A percentile compares a stretch with the other conserved stretches of the same genome.
Evolutionary conservation across 2,888 invertebrate species (phyloP).

Genomic region (Drosophila sordidula): DNA sequence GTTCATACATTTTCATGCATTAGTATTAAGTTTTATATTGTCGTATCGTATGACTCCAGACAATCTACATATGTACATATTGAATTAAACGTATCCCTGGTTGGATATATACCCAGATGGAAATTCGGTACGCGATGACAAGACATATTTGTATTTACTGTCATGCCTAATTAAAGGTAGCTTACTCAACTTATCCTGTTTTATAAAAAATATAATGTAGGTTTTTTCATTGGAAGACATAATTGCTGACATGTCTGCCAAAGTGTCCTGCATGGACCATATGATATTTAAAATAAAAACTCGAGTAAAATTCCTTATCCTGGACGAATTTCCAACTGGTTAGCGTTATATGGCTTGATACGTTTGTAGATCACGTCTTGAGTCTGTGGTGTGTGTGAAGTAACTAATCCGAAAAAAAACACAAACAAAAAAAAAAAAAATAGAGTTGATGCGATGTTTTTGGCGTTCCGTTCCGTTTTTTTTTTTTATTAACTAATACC

Average conservation of each 20-base stretch:
- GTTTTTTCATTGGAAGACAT: no score
- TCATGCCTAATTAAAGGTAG: no score
- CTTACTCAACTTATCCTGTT: no score
- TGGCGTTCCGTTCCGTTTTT: constrained; percentile 51
- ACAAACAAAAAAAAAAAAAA: constrained; percentile 4
- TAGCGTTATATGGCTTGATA: constrained; percentile 47
- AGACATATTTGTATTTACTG: no score
- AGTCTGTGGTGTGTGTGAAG: constrained; percentile 49
- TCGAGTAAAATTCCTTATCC: background rate
- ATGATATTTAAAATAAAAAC: no score
- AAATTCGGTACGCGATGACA: background rate
- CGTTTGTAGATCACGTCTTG: constrained; percentile 46
- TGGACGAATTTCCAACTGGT: constrained; percentile 12
- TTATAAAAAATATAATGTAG: no score
- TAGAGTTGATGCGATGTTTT: constrained; percentile 42
- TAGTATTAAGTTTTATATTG: constrained; percentile 70
- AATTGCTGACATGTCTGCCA: background rate
- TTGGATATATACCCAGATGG: background rate
- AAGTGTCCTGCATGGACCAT: constrained; percentile 8
- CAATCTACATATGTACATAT: constrained; percentile 34
- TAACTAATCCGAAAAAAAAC: constrained; percentile 61
- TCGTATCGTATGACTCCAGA: constrained; percentile 51
- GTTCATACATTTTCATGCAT: constrained; percentile 81
- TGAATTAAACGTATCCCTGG: background rate
- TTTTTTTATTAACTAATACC: constrained; percentile 73